Percentiles rank a stretch among this genome's conserved stretches.
phyloP scores from a whole-genome alignment of 2,113 vertebrate species.

The Turnix velox region DNA sequence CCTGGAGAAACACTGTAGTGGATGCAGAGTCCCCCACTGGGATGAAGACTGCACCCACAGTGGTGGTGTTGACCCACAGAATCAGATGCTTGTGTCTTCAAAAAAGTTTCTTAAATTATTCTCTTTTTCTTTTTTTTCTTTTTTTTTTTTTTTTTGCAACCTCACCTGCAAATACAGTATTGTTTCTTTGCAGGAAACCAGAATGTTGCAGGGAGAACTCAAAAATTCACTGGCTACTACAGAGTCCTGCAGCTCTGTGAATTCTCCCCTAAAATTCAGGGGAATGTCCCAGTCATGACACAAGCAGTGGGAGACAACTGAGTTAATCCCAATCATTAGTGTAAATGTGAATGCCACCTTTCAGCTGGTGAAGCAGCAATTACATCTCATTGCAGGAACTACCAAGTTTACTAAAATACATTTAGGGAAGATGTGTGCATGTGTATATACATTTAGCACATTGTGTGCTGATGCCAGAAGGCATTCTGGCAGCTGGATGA shows the following conservation, averaged over 20 bases:
- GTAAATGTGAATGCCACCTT: not conserved
- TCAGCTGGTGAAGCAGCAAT: not conserved
- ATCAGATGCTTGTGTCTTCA: not conserved
- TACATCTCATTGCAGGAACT: not conserved
- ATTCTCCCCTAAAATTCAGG: not conserved
- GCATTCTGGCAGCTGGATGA: not conserved
- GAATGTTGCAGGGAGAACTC: not conserved
- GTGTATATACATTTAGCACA: not conserved
- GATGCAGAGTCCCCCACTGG: not conserved
- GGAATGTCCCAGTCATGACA: not conserved
- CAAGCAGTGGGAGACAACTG: rapidly evolving
- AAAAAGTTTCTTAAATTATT: not conserved
- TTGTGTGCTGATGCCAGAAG: not conserved
- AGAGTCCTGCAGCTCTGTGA: not conserved
- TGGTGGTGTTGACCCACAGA: not conserved
- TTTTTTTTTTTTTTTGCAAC: not conserved
- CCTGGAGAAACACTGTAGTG: rapidly evolving
- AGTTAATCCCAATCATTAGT: not conserved
- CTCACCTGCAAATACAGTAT: not conserved
- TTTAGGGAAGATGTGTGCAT: not conserved
- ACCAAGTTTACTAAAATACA: not conserved
- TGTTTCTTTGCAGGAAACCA: not conserved
- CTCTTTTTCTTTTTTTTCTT: rapidly evolving
- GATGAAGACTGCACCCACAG: not conserved
- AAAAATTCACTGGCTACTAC: not conserved